These are phyloP conservation scores for Drosophila ogumai DNA, from an alignment of 1,140 invertebrate species.

Conservation along the genomic window DNA sequence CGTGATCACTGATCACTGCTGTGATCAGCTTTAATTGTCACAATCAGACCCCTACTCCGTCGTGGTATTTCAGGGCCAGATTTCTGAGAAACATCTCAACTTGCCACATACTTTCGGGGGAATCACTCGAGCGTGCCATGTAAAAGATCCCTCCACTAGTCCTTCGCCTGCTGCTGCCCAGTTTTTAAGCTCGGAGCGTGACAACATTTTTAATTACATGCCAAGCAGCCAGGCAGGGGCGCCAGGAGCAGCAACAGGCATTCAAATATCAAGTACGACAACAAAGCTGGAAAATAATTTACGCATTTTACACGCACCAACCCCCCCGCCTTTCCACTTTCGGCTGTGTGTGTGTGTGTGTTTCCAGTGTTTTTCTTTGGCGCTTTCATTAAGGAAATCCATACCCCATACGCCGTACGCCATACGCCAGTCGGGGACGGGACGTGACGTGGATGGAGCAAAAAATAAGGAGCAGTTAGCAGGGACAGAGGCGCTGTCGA, in stretches of 20 bases:
- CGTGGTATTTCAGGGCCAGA: neutral
- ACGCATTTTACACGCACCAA: conserved; percentile 63
- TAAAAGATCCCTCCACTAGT: neutral
- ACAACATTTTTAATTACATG: conserved; percentile 76
- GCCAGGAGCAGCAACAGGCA: conserved; percentile 63
- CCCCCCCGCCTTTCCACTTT: conserved; percentile 40
- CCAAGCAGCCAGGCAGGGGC: conserved; percentile 10
- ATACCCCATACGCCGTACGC: conserved; percentile 58
- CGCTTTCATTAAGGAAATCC: conserved; percentile 73
- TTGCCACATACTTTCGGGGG: conserved; percentile 23
- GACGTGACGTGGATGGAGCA: conserved; percentile 31
- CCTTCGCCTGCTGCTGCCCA: neutral
- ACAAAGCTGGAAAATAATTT: conserved; percentile 66
- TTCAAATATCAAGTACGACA: conserved; percentile 59
- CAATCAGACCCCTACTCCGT: neutral
- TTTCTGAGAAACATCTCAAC: conserved; percentile 3
- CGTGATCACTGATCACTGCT: conserved; percentile 8
- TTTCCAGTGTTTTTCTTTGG: conserved; percentile 21
- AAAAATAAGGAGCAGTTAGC: conserved; percentile 4
- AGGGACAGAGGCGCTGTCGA: neutral
- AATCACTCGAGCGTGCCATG: conserved; percentile 24
- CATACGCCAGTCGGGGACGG: conserved; percentile 21
- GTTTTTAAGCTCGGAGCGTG: conserved; percentile 38
- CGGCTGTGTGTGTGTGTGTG: conserved; percentile 5
- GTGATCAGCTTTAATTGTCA: neutral